Conservation (phyloP, 2,797 vertebrate species). For the Anguilla megastoma region DNA sequence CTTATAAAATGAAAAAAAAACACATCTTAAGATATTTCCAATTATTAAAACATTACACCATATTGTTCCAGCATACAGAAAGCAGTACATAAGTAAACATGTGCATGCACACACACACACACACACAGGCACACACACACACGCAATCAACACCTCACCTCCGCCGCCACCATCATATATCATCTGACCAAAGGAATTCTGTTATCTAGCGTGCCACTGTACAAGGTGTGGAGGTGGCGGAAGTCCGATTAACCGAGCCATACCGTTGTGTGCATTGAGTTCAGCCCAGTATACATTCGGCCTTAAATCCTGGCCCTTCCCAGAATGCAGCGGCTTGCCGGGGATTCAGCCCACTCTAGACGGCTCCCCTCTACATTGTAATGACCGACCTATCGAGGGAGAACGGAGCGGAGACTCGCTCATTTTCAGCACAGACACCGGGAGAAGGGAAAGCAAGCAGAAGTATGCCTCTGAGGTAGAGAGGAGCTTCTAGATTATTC, state of each 20-base stretch:
- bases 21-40: background rate
- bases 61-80: conserved; percentile 2
- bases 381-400: background rate
- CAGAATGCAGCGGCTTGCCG: background rate
- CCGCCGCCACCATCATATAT: background rate
- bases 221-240: background rate
- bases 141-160: background rate
- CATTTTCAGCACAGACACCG: conserved; percentile 29
- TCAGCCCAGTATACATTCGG: background rate
- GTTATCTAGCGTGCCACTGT: background rate
- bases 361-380: background rate
- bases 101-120: background rate
- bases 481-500: conserved; percentile 42
- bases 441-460: conserved; percentile 32
- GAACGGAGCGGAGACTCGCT: background rate
- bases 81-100: background rate
- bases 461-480: conserved; percentile 45
- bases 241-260: background rate
- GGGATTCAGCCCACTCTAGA: conserved; percentile 11
- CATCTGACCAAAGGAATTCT: background rate
- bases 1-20: conserved; percentile 7
- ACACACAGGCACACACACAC: background rate
- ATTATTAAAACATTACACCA: background rate
- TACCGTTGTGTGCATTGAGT: no score
- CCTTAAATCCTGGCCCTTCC: conserved; percentile 3